A percentile compares a stretch with the other conserved stretches of the same genome.
Conservation (phyloP, 2,113 vertebrate genomes). For the Stigmatopora argus region DNA sequence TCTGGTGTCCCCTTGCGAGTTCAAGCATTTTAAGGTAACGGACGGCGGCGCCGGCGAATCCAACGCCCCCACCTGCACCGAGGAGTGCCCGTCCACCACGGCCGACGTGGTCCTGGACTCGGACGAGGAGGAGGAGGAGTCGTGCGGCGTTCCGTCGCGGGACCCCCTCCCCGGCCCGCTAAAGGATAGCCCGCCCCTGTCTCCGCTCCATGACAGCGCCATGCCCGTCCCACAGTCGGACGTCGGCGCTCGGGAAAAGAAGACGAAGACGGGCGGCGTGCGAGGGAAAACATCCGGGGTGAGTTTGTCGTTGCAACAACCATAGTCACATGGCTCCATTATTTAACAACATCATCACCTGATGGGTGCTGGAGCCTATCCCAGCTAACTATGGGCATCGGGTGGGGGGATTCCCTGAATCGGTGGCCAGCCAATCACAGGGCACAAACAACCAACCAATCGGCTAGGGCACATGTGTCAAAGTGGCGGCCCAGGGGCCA, state of each 20-base stretch:
- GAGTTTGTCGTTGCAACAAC: slow-evolving; percentile 21
- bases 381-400: too few species aligned
- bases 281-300: slow-evolving; percentile 53
- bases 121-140: slow-evolving; percentile 73
- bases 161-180: slow-evolving; percentile 79
- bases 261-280: slow-evolving; percentile 34
- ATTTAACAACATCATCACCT: too few species aligned
- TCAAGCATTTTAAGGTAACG: slow-evolving; percentile 80
- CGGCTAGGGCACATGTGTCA: too few species aligned
- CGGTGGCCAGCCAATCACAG: too few species aligned
- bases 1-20: slow-evolving; percentile 92
- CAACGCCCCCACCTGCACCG: slow-evolving; percentile 66
- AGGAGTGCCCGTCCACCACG: slow-evolving; percentile 79
- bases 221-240: slow-evolving; percentile 84
- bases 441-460: too few species aligned
- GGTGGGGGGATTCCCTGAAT: too few species aligned
- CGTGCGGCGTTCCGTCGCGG: slow-evolving; percentile 58
- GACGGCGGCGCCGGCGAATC: slow-evolving; percentile 78
- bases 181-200: slow-evolving; percentile 79
- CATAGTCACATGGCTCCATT: too few species aligned
- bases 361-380: too few species aligned
- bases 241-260: slow-evolving; percentile 55
- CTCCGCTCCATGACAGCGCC: slow-evolving; percentile 78
- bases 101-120: slow-evolving; percentile 79
- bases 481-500: too few species aligned